Base-by-base conservation (phyloP, 2,113 vertebrate species). In the Donacobius atricapilla region DNA sequence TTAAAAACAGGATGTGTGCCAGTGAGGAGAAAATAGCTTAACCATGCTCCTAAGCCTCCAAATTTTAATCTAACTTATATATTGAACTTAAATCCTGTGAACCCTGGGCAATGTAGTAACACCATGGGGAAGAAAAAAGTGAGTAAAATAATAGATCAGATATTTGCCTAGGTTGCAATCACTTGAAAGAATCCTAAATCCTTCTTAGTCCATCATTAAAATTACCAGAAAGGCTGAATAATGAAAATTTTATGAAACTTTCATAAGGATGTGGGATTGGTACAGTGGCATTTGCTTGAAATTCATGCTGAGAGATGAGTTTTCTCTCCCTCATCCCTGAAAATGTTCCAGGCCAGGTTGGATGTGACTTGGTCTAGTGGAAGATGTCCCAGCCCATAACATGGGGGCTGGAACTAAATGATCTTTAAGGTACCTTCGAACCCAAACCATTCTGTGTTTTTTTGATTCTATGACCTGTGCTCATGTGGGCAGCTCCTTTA, bases 211-310 rank as follows among this genome's bases (percentile, higher is more conserved):
- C 11, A 23, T 2, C 4, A 4, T 17, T 56, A 37, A 71, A 66
- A 83, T 7, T 35, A 0, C 16, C 24, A 64, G n/a, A 92, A 76
- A 68, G 2, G 1, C 6, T 83, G 58, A 92, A 61, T 40, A 6
- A 11, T 48, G 7, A 39, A 83, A 37, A 37, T 65, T 53, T n/a
- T 39, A 15, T 66, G n/a, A 50, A 81, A 65, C 2, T 54, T 78
- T 53, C n/a, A 7, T 53, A 31, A 40, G 20, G 9, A 12, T 5
- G 13, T 31, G 3, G 10, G 16, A 72, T 28, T 0, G 0, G 2
- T 37, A 24, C 14, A 3, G 15, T 39, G 27, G 3, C 15, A n/a
- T 83, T 83, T 92, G 6, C 30, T 60, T 76, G 39, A 79, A 80
- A 44, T 65, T 92, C 63, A 8, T 51, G 27, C 2, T 51, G 66